Evolutionary conservation across 2,797 vertebrate species (phyloP).

Genomic region (Oreochromis grahami): DNA sequence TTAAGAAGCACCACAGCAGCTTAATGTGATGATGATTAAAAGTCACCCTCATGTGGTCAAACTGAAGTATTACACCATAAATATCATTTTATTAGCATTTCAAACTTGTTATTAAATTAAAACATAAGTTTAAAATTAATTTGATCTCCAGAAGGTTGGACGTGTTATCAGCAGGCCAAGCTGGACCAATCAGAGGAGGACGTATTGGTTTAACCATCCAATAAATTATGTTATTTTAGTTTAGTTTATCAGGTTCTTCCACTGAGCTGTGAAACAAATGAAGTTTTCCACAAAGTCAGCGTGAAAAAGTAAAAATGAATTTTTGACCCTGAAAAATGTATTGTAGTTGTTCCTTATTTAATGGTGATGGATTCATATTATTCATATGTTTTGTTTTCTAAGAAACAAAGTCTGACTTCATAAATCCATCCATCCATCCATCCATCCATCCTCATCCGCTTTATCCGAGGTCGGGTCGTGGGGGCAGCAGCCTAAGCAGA

Average conservation of each 20-base stretch:
- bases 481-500: no score
- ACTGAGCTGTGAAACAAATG: not conserved
- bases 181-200: not conserved
- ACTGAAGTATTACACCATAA: not conserved
- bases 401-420: not conserved
- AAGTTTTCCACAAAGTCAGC: fast-evolving
- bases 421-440: no score
- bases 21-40: not conserved
- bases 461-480: no score
- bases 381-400: not conserved
- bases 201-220: not conserved
- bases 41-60: not conserved
- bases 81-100: not conserved
- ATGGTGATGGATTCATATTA: not conserved
- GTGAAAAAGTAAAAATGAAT: not conserved
- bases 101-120: not conserved
- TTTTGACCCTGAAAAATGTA: fast-evolving
- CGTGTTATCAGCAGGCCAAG: not conserved
- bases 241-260: not conserved
- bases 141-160: not conserved
- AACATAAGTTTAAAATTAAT: not conserved
- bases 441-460: no score
- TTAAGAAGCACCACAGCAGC: not conserved
- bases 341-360: not conserved
- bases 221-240: not conserved